Percentiles rank a stretch among this genome's conserved stretches.
These are phyloP conservation scores for Arrhopalites spinosus DNA, from an alignment of 2,888 invertebrate species.

Conservation along the genomic window DNA sequence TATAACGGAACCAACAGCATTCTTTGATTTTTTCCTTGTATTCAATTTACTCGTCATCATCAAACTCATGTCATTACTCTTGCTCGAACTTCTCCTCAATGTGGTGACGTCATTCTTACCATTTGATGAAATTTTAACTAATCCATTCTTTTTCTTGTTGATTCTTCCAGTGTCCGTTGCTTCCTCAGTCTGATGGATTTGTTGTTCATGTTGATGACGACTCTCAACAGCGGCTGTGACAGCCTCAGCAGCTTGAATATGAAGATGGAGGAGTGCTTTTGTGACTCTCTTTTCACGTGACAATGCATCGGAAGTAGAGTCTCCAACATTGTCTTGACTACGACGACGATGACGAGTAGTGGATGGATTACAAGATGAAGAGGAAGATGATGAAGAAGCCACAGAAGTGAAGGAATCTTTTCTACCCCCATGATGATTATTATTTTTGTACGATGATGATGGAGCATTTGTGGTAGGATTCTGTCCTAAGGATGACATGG, in stretches of 20 bases:
- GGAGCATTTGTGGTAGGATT: background rate
- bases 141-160: background rate
- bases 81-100: background rate
- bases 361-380: background rate
- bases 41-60: background rate
- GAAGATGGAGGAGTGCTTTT: constrained; percentile 18
- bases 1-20: background rate
- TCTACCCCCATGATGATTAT: no score
- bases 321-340: background rate
- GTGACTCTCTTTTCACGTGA: constrained; percentile 16
- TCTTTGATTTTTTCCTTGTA: background rate
- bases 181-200: no score
- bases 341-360: no score
- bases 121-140: background rate
- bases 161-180: background rate
- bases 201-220: no score
- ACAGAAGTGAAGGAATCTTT: background rate
- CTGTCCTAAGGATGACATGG: constrained; percentile 13
- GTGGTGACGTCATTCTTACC: background rate
- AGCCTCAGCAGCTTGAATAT: constrained; percentile 21
- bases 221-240: background rate
- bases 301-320: background rate
- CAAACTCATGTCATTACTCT: background rate
- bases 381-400: background rate
- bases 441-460: background rate